Evolutionary conservation across 2,888 invertebrate genomes (phyloP).

Genomic region (Homarus gammarus): DNA sequence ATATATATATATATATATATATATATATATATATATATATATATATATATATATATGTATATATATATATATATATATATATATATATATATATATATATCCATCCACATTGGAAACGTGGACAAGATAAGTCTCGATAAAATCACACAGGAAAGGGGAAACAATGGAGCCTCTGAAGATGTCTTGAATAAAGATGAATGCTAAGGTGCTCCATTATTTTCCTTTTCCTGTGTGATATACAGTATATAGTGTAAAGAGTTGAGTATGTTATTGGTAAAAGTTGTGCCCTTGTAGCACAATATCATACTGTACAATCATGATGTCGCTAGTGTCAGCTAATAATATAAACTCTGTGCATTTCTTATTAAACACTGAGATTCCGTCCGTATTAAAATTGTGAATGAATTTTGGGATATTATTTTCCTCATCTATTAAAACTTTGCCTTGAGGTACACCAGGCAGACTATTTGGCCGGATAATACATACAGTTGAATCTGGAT

Average conservation of each 20-base stretch:
- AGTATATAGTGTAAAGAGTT: conserved; percentile 19
- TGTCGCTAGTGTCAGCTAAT: conserved; percentile 18
- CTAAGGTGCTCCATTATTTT: too few relatives aligned
- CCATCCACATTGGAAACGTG: too few relatives aligned
- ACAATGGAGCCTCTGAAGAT: too few relatives aligned
- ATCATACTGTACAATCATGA: conserved; percentile 63
- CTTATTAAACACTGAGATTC: conserved; percentile 63
- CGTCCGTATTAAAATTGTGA: conserved; percentile 61
- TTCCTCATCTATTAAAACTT: too few relatives aligned
- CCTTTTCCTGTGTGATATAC: too few relatives aligned
- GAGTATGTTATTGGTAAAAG: conserved; percentile 14
- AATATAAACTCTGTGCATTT: conserved; percentile 49
- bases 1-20: too few relatives aligned
- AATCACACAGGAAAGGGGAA: too few relatives aligned
- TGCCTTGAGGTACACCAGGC: too few relatives aligned
- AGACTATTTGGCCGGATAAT: too few relatives aligned
- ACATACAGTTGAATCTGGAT: too few relatives aligned
- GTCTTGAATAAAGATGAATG: too few relatives aligned
- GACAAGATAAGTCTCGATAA: too few relatives aligned
- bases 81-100: conserved; percentile 7
- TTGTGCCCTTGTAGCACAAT: conserved; percentile 47
- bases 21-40: not conserved
- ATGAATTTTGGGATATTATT: not conserved
- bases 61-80: not conserved
- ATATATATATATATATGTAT: not conserved